These are phyloP conservation scores for Carcinoscorpius rotundicauda DNA, from an alignment of 1,140 invertebrate genomes.

Conservation along the genomic window DNA sequence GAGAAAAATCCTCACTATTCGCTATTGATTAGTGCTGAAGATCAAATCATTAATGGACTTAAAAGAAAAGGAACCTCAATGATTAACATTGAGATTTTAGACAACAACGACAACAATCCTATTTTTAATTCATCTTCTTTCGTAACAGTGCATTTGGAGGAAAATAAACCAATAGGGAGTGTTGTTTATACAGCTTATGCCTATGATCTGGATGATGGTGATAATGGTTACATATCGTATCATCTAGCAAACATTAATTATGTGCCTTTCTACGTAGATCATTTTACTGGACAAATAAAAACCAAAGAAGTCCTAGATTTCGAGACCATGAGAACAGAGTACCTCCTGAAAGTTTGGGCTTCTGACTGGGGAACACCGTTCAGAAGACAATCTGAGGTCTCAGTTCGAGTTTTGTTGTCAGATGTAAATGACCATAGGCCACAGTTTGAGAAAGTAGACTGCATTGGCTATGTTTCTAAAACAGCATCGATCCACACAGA, in stretches of 20 bases:
- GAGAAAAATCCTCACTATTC: conserved; percentile 78
- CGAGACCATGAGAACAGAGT: conserved; percentile 69
- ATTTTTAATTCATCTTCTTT: conserved; percentile 50
- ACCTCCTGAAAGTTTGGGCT: conserved; percentile 64
- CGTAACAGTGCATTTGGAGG: conserved; percentile 49
- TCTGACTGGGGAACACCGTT: conserved; percentile 93
- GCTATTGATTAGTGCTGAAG: conserved; percentile 69
- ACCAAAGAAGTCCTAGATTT: conserved; percentile 75
- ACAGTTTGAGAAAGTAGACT: conserved; percentile 55
- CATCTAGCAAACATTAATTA: conserved; percentile 67
- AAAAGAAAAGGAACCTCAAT: conserved; percentile 64
- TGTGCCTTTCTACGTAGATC: conserved; percentile 90
- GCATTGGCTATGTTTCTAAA: conserved; percentile 65
- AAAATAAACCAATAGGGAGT: conserved; percentile 75
- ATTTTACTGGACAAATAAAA: conserved; percentile 75
- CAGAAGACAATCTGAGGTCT: conserved; percentile 74
- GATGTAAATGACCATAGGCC: conserved; percentile 91
- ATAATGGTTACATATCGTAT: conserved; percentile 90
- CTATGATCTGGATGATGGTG: conserved; percentile 75
- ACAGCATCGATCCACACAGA: conserved; percentile 71
- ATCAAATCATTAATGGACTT: conserved; percentile 60
- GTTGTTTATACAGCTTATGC: conserved; percentile 69
- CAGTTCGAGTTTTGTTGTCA: conserved; percentile 58
- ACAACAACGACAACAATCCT: conserved; percentile 86
- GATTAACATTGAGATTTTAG: conserved; percentile 69